Base-by-base conservation (phyloP, 2,797 vertebrate species). In the Microctenopoma stevenorrisi region DNA sequence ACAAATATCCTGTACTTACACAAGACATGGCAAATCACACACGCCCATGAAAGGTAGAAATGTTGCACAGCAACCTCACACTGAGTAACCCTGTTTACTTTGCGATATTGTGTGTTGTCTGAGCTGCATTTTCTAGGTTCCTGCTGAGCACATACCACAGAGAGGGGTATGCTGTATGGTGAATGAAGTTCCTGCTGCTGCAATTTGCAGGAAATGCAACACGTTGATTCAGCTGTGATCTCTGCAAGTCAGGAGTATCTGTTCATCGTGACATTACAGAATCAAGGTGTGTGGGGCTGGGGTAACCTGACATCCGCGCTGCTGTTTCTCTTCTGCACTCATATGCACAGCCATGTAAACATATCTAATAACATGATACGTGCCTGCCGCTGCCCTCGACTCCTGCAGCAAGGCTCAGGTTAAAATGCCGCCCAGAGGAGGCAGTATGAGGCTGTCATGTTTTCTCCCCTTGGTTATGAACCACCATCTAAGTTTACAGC, bases 351-450 rank as follows among this genome's bases (percentile, higher is more conserved):
- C 35, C 70, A 61, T 78, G 70, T 64, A 82, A 87, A 86, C 62
- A 69, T 72, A 78, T 56, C 80, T 67, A 83, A 77, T 84, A 74
- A 88, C 84, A 84, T 74, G 63, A 80, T 70, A 70, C 60, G 68
- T 64, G 82, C 51, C 52, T 58, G 46, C 58, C 7, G 33, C 40
- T 68, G 18, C 64, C 66, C 47, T 48, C 18, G 22, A 59, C 40
- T 60, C 61, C 69, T 44, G 58, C 65, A 74, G 72, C 57, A 59
- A 81, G 76, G 30, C 56, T 51, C 53, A 5, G 48, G 64, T 63
- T 70, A 62, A 67, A 64, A 78, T 60, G 75, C 68, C 67, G 48
- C 69, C 63, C 78, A 75, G 50, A 65, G 72, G 42, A 74, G 63
- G 72, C 61, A 60, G 64, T 35, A 47, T 57, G 68, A 75, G 49